phyloP scores from a whole-genome alignment of 35 echinoderm and acorn worm species.

The Strongylocentrotus purpuratus region DNA sequence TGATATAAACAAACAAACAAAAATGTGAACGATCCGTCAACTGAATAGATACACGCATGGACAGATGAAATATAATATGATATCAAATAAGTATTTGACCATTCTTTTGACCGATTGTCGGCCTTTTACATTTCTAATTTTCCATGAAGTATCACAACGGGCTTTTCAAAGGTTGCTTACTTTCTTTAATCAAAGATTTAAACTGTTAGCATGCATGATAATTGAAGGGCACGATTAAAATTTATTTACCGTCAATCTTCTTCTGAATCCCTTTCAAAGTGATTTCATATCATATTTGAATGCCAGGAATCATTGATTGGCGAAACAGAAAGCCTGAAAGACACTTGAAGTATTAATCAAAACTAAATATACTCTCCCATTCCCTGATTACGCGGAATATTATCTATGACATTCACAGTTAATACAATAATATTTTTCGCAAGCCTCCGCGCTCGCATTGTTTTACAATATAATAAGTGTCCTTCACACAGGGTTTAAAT shows the following conservation, averaged over 20 bases:
- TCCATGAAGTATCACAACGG: neutral
- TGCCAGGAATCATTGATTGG: neutral
- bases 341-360: neutral
- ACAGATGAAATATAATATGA: neutral
- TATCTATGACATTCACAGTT: slow-evolving; percentile 2
- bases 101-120: neutral
- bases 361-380: neutral
- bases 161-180: neutral
- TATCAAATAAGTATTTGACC: neutral
- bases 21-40: neutral
- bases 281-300: neutral
- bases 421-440: slow-evolving; percentile 7
- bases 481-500: neutral
- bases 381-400: neutral
- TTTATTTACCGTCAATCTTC: neutral
- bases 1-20: neutral
- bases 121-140: neutral
- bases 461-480: neutral
- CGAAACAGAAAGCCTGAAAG: neutral
- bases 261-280: neutral
- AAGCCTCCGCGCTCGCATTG: neutral
- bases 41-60: neutral
- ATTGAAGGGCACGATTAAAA: neutral
- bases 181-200: neutral
- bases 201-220: neutral